Percentiles rank a stretch among this genome's conserved stretches.
phyloP scores from a whole-genome alignment of 2,888 invertebrate species.

The Tenthredo distinguenda region DNA sequence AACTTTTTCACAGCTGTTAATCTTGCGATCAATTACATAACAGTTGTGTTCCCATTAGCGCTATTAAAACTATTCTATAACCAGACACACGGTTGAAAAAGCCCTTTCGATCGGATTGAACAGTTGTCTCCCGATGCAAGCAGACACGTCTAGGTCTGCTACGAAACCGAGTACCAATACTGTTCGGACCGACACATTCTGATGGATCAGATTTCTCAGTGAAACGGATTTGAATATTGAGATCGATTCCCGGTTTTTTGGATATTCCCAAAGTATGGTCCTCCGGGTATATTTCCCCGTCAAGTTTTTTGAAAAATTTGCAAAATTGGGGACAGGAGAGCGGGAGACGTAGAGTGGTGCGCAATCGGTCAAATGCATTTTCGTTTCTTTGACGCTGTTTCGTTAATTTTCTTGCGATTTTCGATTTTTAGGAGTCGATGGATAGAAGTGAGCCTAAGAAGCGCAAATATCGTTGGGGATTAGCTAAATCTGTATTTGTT shows the following conservation, averaged over 20 bases:
- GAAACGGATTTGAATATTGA: background rate
- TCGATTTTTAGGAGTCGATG: too few species aligned
- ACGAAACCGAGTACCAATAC: background rate
- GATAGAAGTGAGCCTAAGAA: too few species aligned
- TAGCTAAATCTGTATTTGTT: too few species aligned
- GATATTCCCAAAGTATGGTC: background rate
- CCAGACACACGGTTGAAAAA: background rate
- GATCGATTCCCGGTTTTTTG: background rate
- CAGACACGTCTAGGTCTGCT: background rate
- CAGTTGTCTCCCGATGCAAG: background rate
- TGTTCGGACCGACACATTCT: background rate
- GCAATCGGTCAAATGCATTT: too few species aligned
- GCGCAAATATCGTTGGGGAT: too few species aligned
- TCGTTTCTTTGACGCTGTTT: too few species aligned
- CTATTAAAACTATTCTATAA: background rate
- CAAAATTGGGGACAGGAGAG: too few species aligned
- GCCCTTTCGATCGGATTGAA: background rate
- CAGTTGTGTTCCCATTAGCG: background rate
- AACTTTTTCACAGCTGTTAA: background rate
- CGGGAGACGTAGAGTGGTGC: too few species aligned
- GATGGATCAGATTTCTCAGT: background rate
- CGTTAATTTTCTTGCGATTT: too few species aligned
- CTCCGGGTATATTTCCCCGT: too few species aligned
- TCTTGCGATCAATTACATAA: background rate
- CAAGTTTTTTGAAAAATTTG: too few species aligned